Conservation (phyloP, 2,888 invertebrate genomes). For the Trilocha varians region DNA sequence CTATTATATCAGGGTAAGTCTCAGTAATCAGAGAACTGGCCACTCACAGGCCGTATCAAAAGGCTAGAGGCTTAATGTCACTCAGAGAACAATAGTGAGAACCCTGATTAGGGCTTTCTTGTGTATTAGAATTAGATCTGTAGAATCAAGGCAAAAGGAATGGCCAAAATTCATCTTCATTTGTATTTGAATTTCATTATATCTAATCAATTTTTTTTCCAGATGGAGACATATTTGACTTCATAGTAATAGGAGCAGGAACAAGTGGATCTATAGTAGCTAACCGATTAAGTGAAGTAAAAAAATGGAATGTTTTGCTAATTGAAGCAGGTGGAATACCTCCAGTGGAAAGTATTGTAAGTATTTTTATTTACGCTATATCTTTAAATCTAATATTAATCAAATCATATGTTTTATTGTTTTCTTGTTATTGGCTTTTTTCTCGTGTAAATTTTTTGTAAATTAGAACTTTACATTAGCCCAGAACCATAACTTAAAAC, state of each 20-base stretch:
- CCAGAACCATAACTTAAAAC: background rate
- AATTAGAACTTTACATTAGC: background rate
- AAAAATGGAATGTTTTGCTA: conserved; percentile 5
- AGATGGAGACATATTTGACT: conserved; percentile 46
- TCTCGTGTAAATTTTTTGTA: too few species aligned
- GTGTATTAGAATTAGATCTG: too few species aligned
- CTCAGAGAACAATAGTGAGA: too few species aligned
- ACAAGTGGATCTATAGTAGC: conserved; percentile 22
- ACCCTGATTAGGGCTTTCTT: too few species aligned
- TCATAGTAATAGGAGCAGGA: conserved; percentile 72
- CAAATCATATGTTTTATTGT: too few species aligned
- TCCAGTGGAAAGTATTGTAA: conserved; percentile 6
- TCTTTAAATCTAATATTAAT: too few species aligned
- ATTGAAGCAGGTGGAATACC: conserved; percentile 7
- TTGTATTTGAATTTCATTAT: too few species aligned
- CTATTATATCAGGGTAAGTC: background rate
- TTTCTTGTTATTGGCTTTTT: too few species aligned
- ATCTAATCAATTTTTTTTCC: conserved; percentile 9
- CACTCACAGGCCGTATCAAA: too few species aligned
- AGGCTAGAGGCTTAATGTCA: too few species aligned
- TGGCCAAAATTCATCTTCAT: background rate
- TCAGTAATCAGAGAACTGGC: too few species aligned
- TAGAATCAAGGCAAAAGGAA: background rate
- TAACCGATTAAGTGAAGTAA: conserved; percentile 4
- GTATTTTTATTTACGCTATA: background rate